A percentile compares a stretch with the other conserved stretches of the same genome.
These are phyloP conservation scores for Bemisia tabaci DNA, from an alignment of 1,140 invertebrate genomes.

Conservation along the genomic window DNA sequence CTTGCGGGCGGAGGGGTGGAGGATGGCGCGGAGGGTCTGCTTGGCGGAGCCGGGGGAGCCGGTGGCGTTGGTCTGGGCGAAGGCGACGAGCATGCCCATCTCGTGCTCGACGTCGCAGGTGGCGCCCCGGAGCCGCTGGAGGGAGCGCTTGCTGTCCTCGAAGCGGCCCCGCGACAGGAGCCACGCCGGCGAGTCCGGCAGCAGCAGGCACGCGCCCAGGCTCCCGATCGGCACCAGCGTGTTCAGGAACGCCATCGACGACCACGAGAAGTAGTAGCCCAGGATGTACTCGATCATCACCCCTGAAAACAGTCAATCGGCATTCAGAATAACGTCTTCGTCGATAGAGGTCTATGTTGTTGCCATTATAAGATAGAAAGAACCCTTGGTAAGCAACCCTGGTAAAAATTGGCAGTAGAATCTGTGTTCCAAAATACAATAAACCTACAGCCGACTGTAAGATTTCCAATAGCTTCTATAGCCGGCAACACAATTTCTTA, in stretches of 20 bases:
- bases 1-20: slow-evolving; percentile 45
- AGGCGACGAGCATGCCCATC: slow-evolving; percentile 43
- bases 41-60: slow-evolving; percentile 15
- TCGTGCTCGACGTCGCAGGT: slow-evolving; percentile 47
- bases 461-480: too few relatives aligned
- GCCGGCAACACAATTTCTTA: too few relatives aligned
- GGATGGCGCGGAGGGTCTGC: slow-evolving; percentile 40
- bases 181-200: slow-evolving; percentile 58
- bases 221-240: slow-evolving; percentile 41
- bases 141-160: slow-evolving; percentile 38
- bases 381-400: too few relatives aligned
- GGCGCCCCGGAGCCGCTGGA: slow-evolving; percentile 41
- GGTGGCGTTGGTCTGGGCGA: slow-evolving; percentile 46
- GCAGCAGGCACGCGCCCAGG: slow-evolving; percentile 41
- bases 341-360: too few relatives aligned
- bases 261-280: slow-evolving; percentile 43
- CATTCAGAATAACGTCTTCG: too few relatives aligned
- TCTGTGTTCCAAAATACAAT: too few relatives aligned
- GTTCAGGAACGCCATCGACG: slow-evolving; percentile 42
- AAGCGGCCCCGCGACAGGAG: slow-evolving; percentile 44
- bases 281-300: slow-evolving; percentile 41
- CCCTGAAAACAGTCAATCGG: slow-evolving; percentile 22
- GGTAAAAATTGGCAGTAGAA: too few relatives aligned
- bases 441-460: too few relatives aligned
- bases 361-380: too few relatives aligned